Percentiles rank a stretch among this genome's conserved stretches.
phyloP scores from a whole-genome alignment of 2,113 vertebrate genomes.

The Oreotrochilus melanogaster region DNA sequence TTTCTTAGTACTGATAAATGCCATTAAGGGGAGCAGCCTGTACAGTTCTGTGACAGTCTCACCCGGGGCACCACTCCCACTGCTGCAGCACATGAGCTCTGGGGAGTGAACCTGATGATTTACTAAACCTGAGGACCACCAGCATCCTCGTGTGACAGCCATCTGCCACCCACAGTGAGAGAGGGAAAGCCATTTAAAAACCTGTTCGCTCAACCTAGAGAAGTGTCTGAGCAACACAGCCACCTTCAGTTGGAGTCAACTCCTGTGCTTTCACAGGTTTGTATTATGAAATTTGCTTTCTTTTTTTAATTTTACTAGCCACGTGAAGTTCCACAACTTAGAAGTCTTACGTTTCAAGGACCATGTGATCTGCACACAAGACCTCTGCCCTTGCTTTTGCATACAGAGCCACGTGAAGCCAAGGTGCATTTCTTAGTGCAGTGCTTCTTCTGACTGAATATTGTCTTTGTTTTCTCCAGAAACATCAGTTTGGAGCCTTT shows the following conservation, averaged over 20 bases:
- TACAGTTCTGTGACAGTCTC: neutral
- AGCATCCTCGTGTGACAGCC: accelerated
- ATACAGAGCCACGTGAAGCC: neutral
- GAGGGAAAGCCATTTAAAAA: neutral
- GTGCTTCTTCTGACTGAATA: neutral
- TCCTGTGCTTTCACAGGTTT: accelerated
- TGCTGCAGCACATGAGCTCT: accelerated
- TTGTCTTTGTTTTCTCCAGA: neutral
- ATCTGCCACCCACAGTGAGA: neutral
- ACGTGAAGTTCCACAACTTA: neutral
- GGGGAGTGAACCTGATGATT: neutral
- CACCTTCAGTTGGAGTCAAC: neutral
- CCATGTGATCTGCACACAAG: neutral
- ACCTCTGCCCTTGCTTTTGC: neutral
- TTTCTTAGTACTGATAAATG: neutral
- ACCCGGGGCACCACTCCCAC: accelerated
- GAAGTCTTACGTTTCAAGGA: neutral
- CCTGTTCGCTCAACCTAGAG: neutral
- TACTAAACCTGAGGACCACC: neutral
- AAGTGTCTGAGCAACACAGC: accelerated
- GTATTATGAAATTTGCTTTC: neutral
- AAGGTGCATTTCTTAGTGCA: accelerated
- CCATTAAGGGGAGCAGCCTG: neutral
- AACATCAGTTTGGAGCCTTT: neutral
- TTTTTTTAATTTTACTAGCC: neutral